These are phyloP conservation scores for Cerceris ruficornis DNA, from an alignment of 2,888 invertebrate species.

Conservation along the genomic window DNA sequence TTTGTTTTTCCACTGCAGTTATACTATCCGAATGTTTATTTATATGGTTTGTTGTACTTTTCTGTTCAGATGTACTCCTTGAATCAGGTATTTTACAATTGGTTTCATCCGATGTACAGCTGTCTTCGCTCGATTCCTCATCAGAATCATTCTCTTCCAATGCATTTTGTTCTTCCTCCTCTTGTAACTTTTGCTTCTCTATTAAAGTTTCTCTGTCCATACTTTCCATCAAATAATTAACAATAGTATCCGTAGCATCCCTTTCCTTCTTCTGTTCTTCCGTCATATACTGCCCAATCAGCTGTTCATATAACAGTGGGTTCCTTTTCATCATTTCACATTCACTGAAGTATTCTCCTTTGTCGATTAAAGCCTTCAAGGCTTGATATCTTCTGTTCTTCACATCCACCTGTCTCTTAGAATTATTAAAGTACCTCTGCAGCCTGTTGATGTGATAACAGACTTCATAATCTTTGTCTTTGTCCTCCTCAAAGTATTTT, in stretches of 20 bases:
- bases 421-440: constrained; percentile 83
- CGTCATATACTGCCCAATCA: constrained; percentile 93
- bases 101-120: too few species aligned
- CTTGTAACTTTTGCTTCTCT: constrained; percentile 85
- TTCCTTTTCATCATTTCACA: constrained; percentile 96
- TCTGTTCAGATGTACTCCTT: constrained; percentile 20
- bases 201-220: constrained; percentile 89
- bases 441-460: constrained; percentile 86
- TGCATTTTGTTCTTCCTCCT: constrained; percentile 84
- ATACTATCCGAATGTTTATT: constrained; percentile 67
- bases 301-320: constrained; percentile 94
- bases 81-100: constrained; percentile 64
- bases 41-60: constrained; percentile 21
- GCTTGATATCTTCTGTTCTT: constrained; percentile 93
- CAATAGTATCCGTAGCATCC: constrained; percentile 86
- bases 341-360: constrained; percentile 93
- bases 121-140: constrained; percentile 51
- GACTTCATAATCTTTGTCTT: constrained; percentile 84
- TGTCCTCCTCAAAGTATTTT: constrained; percentile 84
- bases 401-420: constrained; percentile 83
- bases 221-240: constrained; percentile 90
- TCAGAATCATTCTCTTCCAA: constrained; percentile 80
- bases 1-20: constrained; percentile 83
- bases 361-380: constrained; percentile 87
- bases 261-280: constrained; percentile 88